Conservation (phyloP, 2,797 vertebrate genomes). For the Pelobates cultripes region DNA sequence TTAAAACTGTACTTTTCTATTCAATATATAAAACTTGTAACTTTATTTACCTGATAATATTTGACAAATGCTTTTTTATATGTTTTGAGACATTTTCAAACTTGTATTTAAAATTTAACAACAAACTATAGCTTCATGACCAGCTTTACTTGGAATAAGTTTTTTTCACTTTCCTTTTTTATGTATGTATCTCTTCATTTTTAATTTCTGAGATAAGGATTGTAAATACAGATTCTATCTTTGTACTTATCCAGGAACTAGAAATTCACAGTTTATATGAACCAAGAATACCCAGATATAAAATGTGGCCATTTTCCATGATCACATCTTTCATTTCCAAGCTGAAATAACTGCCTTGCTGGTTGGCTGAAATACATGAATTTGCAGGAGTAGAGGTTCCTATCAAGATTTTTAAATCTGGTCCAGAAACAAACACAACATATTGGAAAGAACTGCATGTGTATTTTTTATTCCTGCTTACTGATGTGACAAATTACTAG, state of each 20-base stretch:
- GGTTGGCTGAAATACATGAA: conserved; percentile 13
- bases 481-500: no score
- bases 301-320: conserved; percentile 40
- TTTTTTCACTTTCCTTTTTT: conserved; percentile 20
- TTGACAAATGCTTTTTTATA: no score
- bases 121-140: neutral
- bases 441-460: neutral
- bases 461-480: neutral
- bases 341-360: conserved; percentile 37
- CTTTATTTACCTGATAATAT: no score
- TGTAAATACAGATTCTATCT: conserved; percentile 51
- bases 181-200: conserved; percentile 50
- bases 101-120: neutral
- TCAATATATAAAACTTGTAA: no score
- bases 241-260: conserved; percentile 38
- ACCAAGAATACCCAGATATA: conserved; percentile 34
- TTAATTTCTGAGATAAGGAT: conserved; percentile 51
- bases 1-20: no score
- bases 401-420: conserved; percentile 17
- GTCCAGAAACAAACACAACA: conserved; percentile 20
- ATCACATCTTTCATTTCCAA: conserved; percentile 51
- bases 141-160: neutral
- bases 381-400: neutral
- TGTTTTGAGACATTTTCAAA: no score
- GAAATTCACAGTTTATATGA: conserved; percentile 32